Evolutionary conservation across 2,888 invertebrate genomes (phyloP), one percentile per base, ranked within the genome.

Genomic region (Synanthedon formicaeformis): DNA sequence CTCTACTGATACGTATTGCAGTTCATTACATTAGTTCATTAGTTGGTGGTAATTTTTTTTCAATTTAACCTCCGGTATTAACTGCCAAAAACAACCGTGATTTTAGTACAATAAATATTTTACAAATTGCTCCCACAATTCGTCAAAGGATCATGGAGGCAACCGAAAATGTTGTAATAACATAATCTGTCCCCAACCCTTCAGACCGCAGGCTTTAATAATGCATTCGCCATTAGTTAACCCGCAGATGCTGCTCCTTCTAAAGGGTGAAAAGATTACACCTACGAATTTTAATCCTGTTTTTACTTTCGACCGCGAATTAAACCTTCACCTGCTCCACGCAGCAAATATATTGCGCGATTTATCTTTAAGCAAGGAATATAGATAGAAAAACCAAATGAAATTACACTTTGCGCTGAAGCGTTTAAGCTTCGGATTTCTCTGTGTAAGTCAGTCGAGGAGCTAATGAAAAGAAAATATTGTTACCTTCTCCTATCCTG

Each of bases 151-250:
- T 41, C 51, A 40, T 14, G n/a, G 27, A 12, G 10, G 51, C 27
- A 62, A 62, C 61, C 63, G 53, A 73, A 75, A 75, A 73, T 71
- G 34, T 34, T 70, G 69, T 81, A 77, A 81, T 74, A 71, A 67
- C 78, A 75, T 83, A 83, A 85, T 84, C 83, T 80, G 80, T 81
- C 81, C 74, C 73, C 73, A 78, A 78, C 81, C 81, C 81, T 78
- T 72, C 65, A 60, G 63, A 62, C 66, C 64, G 64, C 55, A 65
- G 71, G 70, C 67, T 76, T 87, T 81, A 87, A 87, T 87, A 87
- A 87, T 87, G 81, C 81, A 87, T 73, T 68, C 71, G 67, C 85
- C 87, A 87, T 87, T 87, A 87, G 81, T 81, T 80, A 80, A 78
- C 80, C 78, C 81, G 66, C 84, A 82, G 84, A 84, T 79, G 81